phyloP scores from a whole-genome alignment of 1,140 invertebrate species.

The Solenopsis fugax region DNA sequence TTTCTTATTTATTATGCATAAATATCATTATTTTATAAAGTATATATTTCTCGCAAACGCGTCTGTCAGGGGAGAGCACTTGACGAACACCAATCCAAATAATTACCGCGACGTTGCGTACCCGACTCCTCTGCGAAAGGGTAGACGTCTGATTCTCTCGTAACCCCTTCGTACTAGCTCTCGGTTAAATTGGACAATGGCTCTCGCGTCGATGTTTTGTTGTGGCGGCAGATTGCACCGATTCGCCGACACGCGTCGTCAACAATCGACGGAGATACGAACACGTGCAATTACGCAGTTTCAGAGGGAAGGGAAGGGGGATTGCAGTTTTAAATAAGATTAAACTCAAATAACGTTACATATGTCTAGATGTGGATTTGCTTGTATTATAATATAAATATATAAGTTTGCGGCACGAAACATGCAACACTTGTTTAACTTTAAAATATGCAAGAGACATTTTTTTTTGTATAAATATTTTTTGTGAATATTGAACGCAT shows the following conservation, averaged over 20 bases:
- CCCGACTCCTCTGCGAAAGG: slow-evolving; percentile 19
- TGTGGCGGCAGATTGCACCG: slow-evolving; percentile 43
- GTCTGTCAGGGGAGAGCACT: slow-evolving; percentile 61
- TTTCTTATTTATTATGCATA: slow-evolving; percentile 1
- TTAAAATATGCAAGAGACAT: not conserved
- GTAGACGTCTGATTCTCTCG: slow-evolving; percentile 42
- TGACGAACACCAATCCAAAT: slow-evolving; percentile 74
- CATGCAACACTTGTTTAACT: not conserved
- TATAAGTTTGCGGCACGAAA: not conserved
- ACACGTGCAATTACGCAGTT: slow-evolving; percentile 28
- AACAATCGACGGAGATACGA: slow-evolving; percentile 12
- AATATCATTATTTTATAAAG: not conserved
- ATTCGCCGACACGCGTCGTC: slow-evolving; percentile 4
- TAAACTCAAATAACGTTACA: not conserved
- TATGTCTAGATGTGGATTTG: not conserved
- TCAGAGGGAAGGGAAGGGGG: too few species aligned
- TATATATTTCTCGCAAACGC: not conserved
- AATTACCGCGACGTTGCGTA: slow-evolving; percentile 72
- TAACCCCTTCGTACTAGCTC: slow-evolving; percentile 19
- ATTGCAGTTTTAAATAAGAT: not conserved
- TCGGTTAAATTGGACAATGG: slow-evolving; percentile 72
- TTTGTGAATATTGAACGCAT: not conserved
- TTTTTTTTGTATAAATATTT: not conserved
- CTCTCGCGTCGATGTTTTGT: slow-evolving; percentile 66
- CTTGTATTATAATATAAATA: not conserved